Percentiles rank a stretch among this genome's conserved stretches.
Conservation (phyloP, 2,888 invertebrate species). For the Gnatocerus cornutus region DNA sequence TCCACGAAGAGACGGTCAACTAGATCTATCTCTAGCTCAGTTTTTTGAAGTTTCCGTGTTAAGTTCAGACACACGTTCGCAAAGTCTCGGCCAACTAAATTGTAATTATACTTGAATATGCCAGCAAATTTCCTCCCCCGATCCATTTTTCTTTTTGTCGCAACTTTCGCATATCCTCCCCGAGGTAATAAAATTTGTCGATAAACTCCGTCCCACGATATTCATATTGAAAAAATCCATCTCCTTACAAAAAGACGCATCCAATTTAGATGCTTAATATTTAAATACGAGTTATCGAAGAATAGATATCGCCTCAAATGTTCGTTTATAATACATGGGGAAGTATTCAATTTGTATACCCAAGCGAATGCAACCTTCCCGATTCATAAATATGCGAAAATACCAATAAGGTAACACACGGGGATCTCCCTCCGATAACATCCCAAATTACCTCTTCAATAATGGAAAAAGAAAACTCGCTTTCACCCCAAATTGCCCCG, state of each 20-base stretch:
- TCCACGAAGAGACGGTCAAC: too few species aligned
- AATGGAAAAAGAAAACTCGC: slow-evolving; percentile 18
- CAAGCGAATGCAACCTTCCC: slow-evolving; percentile 49
- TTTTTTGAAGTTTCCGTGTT: too few species aligned
- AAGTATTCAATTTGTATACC: slow-evolving; percentile 51
- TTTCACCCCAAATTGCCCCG: not conserved
- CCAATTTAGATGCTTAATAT: slow-evolving; percentile 59
- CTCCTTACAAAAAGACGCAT: slow-evolving; percentile 23
- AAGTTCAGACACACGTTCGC: too few species aligned
- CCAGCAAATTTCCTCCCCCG: too few species aligned
- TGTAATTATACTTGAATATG: too few species aligned
- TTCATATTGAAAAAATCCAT: slow-evolving; percentile 42
- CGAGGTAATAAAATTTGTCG: slow-evolving; percentile 10
- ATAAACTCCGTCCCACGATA: slow-evolving; percentile 3
- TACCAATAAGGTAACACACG: slow-evolving; percentile 62
- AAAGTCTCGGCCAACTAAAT: too few species aligned
- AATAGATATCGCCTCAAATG: slow-evolving; percentile 59
- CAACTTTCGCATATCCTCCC: not conserved
- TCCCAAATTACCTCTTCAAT: slow-evolving; percentile 48
- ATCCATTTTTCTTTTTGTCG: too few species aligned
- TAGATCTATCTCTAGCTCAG: too few species aligned
- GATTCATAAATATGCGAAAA: slow-evolving; percentile 64
- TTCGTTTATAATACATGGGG: slow-evolving; percentile 62
- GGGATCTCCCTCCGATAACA: slow-evolving; percentile 39
- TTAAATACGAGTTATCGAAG: slow-evolving; percentile 62